These are phyloP conservation scores for Drosophila auraria DNA, from an alignment of 1,140 invertebrate species.

Conservation along the genomic window DNA sequence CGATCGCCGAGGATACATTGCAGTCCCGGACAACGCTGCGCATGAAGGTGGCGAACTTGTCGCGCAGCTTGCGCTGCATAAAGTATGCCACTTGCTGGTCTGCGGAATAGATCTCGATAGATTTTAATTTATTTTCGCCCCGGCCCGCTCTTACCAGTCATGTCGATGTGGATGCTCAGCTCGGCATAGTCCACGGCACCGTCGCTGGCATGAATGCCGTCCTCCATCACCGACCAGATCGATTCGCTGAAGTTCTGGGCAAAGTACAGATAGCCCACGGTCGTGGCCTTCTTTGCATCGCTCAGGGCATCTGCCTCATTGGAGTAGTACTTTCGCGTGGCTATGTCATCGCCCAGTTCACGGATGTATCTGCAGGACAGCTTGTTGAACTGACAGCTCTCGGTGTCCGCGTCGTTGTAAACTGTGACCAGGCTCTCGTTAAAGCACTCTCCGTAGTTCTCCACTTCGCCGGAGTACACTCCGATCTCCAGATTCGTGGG, in stretches of 20 bases:
- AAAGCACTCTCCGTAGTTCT: constrained; percentile 75
- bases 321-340: constrained; percentile 68
- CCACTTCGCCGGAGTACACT: constrained; percentile 91
- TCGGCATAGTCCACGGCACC: constrained; percentile 87
- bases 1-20: constrained; percentile 86
- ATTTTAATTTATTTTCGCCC: background rate
- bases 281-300: constrained; percentile 87
- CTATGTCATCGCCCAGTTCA: constrained; percentile 85
- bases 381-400: constrained; percentile 86
- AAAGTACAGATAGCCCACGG: constrained; percentile 91
- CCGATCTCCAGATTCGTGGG: constrained; percentile 90
- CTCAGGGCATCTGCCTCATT: constrained; percentile 86
- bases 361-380: constrained; percentile 87
- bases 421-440: constrained; percentile 68
- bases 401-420: constrained; percentile 55
- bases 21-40: constrained; percentile 87
- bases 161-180: constrained; percentile 86
- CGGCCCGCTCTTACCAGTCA: constrained; percentile 65
- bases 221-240: constrained; percentile 87
- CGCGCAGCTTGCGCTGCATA: constrained; percentile 88
- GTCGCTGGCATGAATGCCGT: constrained; percentile 85
- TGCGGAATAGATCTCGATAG: constrained; percentile 24
- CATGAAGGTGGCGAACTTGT: constrained; percentile 88
- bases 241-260: constrained; percentile 90
- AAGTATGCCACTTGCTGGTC: constrained; percentile 90